These are phyloP conservation scores for Drosophila bunnanda DNA, from an alignment of 2,888 invertebrate genomes.

Conservation along the genomic window DNA sequence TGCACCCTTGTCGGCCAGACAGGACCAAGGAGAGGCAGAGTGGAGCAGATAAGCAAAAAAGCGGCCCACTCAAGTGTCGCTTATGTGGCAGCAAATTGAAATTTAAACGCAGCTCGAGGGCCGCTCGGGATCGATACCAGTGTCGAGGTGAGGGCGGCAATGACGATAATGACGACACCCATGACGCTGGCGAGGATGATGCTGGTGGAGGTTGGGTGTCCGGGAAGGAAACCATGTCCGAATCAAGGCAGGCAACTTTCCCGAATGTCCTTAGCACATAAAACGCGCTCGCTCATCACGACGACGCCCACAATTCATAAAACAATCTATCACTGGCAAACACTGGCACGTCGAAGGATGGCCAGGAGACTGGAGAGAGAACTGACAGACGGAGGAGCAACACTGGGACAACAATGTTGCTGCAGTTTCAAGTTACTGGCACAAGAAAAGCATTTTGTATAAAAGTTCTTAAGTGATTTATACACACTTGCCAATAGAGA, in stretches of 20 bases:
- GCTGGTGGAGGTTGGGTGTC: slow-evolving; percentile 5
- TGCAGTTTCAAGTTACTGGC: slow-evolving; percentile 60
- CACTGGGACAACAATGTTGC: slow-evolving; percentile 57
- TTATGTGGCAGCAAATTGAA: slow-evolving; percentile 79
- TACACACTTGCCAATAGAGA: slow-evolving; percentile 59
- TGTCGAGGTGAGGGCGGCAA: slow-evolving; percentile 25
- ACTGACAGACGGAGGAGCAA: neutral
- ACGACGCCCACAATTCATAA: slow-evolving; percentile 57
- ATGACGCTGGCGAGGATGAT: neutral
- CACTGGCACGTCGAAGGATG: slow-evolving; percentile 7
- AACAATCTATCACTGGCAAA: slow-evolving; percentile 57
- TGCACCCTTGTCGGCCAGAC: slow-evolving; percentile 24
- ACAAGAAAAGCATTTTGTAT: slow-evolving; percentile 59
- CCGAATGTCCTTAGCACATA: slow-evolving; percentile 67
- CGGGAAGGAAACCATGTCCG: slow-evolving; percentile 12
- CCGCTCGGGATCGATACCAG: slow-evolving; percentile 69
- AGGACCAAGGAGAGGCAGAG: slow-evolving; percentile 7
- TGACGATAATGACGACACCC: slow-evolving; percentile 9
- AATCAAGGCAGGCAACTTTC: slow-evolving; percentile 34
- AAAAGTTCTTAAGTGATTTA: slow-evolving; percentile 78
- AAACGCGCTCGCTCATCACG: slow-evolving; percentile 61
- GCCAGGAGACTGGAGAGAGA: neutral
- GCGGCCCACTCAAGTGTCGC: slow-evolving; percentile 74
- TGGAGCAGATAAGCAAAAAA: slow-evolving; percentile 58
- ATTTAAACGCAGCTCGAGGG: slow-evolving; percentile 77